Conservation (phyloP, 2,888 invertebrate genomes). For the Callosobruchus maculatus region DNA sequence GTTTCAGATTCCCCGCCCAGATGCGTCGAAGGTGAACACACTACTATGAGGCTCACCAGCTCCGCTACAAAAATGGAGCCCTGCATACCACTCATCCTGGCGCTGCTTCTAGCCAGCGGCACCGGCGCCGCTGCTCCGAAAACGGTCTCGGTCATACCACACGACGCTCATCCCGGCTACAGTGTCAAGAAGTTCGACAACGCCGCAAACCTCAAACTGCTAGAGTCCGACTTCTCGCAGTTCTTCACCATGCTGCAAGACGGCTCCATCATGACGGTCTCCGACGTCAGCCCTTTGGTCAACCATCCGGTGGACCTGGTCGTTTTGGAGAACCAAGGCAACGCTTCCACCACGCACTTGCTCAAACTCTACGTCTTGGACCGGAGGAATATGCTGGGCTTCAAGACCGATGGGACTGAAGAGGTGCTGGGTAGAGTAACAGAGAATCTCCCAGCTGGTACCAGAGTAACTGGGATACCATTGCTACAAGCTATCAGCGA, state of each 20-base stretch:
- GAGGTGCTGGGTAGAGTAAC: slow-evolving; percentile 66
- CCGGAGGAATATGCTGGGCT: slow-evolving; percentile 76
- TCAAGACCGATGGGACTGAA: slow-evolving; percentile 60
- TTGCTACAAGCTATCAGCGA: slow-evolving; percentile 69
- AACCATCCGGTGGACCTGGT: slow-evolving; percentile 78
- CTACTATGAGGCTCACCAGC: not conserved
- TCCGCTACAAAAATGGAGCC: slow-evolving; percentile 10
- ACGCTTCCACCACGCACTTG: slow-evolving; percentile 75
- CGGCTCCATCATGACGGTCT: slow-evolving; percentile 88
- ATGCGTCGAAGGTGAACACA: slow-evolving; percentile 12
- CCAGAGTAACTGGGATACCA: slow-evolving; percentile 68
- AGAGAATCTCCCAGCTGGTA: slow-evolving; percentile 74
- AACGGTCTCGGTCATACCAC: slow-evolving; percentile 68
- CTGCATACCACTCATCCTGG: not conserved
- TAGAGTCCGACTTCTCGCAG: slow-evolving; percentile 77
- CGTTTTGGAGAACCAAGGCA: slow-evolving; percentile 77
- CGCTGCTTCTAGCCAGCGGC: not conserved
- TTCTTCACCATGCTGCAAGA: slow-evolving; percentile 85
- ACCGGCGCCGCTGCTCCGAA: slow-evolving; percentile 6
- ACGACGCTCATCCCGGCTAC: slow-evolving; percentile 87
- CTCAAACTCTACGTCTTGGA: slow-evolving; percentile 81
- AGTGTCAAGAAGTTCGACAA: slow-evolving; percentile 74
- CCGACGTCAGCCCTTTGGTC: slow-evolving; percentile 76
- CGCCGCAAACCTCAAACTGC: slow-evolving; percentile 58
- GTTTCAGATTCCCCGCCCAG: slow-evolving; percentile 12